phyloP scores from a whole-genome alignment of 2,888 invertebrate species.

The Euzetes globulus region DNA sequence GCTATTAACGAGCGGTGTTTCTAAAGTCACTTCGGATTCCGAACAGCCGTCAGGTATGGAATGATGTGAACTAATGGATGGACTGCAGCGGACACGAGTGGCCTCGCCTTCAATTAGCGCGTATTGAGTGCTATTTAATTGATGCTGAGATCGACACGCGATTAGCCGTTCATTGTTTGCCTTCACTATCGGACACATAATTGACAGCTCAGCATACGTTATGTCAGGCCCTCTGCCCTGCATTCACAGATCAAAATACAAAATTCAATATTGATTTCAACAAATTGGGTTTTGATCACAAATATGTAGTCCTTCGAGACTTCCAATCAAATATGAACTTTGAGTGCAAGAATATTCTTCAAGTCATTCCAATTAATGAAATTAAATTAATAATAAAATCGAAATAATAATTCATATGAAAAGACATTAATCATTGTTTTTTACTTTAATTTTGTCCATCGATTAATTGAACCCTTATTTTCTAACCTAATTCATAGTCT shows the following conservation, averaged over 20 bases:
- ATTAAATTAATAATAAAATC: too few relatives aligned
- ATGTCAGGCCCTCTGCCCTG: conserved; percentile 19
- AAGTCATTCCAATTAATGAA: too few relatives aligned
- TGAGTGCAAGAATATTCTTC: too few relatives aligned
- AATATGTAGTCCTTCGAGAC: too few relatives aligned
- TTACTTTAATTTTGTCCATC: too few relatives aligned
- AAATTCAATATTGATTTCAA: background rate
- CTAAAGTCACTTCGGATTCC: conserved; percentile 33
- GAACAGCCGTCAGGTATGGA: conserved; percentile 33
- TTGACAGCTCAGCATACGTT: conserved; percentile 32
- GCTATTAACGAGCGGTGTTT: conserved; percentile 34
- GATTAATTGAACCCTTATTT: too few relatives aligned
- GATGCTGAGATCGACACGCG: conserved; percentile 16
- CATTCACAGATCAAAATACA: background rate
- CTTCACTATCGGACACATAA: conserved; percentile 17
- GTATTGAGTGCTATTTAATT: conserved; percentile 16
- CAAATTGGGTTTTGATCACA: too few relatives aligned
- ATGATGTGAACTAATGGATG: background rate
- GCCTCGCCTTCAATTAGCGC: conserved; percentile 19
- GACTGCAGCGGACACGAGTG: background rate
- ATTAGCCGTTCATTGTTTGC: conserved; percentile 15
- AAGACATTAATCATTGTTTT: too few relatives aligned
- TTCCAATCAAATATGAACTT: too few relatives aligned
- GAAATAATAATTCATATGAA: too few relatives aligned
- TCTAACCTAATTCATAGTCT: background rate